Conservation (phyloP, 1,140 invertebrate genomes). For the Harpegnathos saltator region DNA sequence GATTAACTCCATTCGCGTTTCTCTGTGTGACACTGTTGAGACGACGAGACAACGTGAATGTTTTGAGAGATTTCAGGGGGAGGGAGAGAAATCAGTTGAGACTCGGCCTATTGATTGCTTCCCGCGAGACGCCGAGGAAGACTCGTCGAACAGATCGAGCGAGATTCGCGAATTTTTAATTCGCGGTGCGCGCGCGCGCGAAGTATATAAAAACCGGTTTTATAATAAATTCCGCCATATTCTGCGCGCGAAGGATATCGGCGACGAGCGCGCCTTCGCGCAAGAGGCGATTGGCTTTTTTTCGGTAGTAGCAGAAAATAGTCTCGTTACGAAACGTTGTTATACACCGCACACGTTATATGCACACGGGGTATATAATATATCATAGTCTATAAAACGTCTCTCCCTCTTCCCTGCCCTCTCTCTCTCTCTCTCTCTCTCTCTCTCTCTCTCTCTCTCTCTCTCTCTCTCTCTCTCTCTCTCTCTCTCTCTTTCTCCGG, state of each 20-base stretch:
- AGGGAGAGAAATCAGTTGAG: too few relatives aligned
- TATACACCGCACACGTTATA: neutral
- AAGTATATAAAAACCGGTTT: neutral
- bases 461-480: conserved; percentile 24
- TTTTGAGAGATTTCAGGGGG: too few relatives aligned
- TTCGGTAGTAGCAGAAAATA: conserved; percentile 46
- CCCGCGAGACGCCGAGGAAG: too few relatives aligned
- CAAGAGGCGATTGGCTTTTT: conserved; percentile 6
- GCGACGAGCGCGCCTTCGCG: neutral
- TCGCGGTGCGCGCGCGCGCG: too few relatives aligned
- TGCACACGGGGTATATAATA: conserved; percentile 20
- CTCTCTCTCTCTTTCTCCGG: conserved; percentile 52
- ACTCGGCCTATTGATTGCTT: too few relatives aligned
- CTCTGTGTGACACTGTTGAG: too few relatives aligned
- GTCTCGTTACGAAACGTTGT: conserved; percentile 44
- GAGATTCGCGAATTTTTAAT: neutral
- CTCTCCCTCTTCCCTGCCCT: conserved; percentile 18
- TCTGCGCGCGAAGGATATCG: neutral
- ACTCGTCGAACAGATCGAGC: too few relatives aligned
- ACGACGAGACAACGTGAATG: too few relatives aligned
- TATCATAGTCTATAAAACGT: conserved; percentile 52
- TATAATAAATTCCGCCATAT: conserved; percentile 3
- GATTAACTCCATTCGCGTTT: too few relatives aligned
- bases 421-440: conserved; percentile 40
- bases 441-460: conserved; percentile 38